Conservation (phyloP, 2,888 invertebrate genomes). For the Drosophila prolongata region DNA sequence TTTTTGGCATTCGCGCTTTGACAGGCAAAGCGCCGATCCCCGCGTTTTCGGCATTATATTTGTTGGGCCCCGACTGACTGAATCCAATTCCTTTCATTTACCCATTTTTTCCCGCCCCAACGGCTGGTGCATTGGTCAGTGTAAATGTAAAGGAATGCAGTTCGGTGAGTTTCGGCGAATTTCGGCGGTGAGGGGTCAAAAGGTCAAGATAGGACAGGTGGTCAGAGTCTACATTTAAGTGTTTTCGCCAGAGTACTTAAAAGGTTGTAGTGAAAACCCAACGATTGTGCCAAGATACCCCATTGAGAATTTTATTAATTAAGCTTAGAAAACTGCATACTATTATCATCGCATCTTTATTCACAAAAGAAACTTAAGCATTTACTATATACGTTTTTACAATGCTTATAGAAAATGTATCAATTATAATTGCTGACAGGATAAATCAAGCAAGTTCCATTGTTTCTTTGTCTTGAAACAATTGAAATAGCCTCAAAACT, state of each 20-base stretch:
- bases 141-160: conserved; percentile 26
- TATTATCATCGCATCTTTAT: no score
- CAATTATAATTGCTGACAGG: no score
- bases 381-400: no score
- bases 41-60: conserved; percentile 49
- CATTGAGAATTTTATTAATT: no score
- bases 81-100: conserved; percentile 31
- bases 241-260: not conserved
- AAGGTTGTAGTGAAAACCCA: no score
- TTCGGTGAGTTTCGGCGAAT: conserved; percentile 21
- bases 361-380: no score
- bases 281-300: no score
- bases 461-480: no score
- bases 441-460: no score
- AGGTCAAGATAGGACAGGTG: conserved; percentile 9
- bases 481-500: no score
- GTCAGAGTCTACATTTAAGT: not conserved
- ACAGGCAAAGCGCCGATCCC: conserved; percentile 45
- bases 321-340: no score
- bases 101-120: conserved; percentile 3
- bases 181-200: not conserved
- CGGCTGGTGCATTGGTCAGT: conserved; percentile 38
- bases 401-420: no score
- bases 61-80: conserved; percentile 30
- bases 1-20: conserved; percentile 73